Conservation (phyloP, 2,888 invertebrate genomes). For the Hetaerina titia region DNA sequence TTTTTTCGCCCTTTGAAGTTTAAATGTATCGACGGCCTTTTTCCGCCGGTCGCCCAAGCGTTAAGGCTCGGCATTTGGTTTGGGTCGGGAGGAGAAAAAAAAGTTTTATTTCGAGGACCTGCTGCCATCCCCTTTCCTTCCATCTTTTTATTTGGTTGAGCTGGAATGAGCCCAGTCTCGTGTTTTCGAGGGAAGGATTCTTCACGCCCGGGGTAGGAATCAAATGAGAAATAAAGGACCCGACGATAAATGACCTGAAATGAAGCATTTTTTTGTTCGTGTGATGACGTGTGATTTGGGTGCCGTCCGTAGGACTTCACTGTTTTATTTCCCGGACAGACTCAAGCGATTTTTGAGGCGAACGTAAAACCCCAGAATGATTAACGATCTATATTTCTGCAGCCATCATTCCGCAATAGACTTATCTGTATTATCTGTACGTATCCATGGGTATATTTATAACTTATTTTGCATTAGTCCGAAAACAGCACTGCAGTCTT, state of each 20-base stretch:
- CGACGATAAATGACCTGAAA: not conserved
- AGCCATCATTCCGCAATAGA: no score
- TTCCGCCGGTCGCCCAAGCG: not conserved
- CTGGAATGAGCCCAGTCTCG: not conserved
- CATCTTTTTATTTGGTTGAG: not conserved
- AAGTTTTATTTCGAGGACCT: not conserved
- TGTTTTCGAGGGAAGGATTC: not conserved
- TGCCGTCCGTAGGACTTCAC: no score
- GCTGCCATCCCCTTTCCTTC: not conserved
- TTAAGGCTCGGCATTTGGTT: slow-evolving; percentile 16
- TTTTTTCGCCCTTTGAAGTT: slow-evolving; percentile 41
- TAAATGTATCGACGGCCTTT: slow-evolving; percentile 43
- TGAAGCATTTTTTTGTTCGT: not conserved
- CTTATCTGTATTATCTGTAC: no score
- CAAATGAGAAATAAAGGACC: not conserved
- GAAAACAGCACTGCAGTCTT: no score
- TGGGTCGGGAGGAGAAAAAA: not conserved
- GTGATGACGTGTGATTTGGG: not conserved
- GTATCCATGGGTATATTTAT: no score
- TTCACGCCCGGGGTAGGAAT: not conserved
- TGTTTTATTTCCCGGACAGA: no score
- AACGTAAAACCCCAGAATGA: no score
- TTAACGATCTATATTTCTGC: no score
- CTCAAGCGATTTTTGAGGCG: no score
- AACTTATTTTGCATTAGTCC: no score